Evolutionary conservation across 2,797 vertebrate genomes (phyloP).

Genomic region (Anabas testudineus): DNA sequence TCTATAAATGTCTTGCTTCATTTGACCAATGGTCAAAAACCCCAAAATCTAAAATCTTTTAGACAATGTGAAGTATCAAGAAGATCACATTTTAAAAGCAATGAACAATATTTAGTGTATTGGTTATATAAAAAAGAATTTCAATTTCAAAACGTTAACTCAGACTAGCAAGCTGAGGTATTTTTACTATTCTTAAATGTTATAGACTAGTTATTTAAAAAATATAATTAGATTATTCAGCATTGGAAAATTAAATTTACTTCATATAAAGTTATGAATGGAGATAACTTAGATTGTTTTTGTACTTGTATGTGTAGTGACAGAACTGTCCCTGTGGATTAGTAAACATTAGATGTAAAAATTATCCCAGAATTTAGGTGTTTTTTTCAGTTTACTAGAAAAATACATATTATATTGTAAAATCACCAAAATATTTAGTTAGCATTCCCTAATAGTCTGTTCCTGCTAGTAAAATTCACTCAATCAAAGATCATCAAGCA

Average conservation of each 20-base stretch:
- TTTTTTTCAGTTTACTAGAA: background rate
- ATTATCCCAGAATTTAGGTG: background rate
- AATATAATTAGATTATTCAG: background rate
- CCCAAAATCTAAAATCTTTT: background rate
- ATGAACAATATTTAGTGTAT: background rate
- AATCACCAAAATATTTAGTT: constrained; percentile 1
- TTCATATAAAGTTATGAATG: background rate
- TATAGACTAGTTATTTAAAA: background rate
- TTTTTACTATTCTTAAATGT: no score
- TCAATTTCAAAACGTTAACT: no score
- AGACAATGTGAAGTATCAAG: background rate
- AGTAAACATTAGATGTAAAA: background rate
- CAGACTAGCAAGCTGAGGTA: no score
- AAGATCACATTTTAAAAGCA: background rate
- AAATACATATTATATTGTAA: background rate
- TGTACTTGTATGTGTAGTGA: background rate
- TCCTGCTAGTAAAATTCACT: background rate
- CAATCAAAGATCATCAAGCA: background rate
- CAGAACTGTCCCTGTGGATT: background rate
- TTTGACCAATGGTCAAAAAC: background rate
- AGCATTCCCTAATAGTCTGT: background rate
- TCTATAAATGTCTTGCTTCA: background rate
- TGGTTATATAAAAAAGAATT: background rate
- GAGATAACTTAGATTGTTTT: background rate
- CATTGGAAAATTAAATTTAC: background rate